Conservation (phyloP, 2,888 invertebrate species). For the Agapostemon virescens region DNA sequence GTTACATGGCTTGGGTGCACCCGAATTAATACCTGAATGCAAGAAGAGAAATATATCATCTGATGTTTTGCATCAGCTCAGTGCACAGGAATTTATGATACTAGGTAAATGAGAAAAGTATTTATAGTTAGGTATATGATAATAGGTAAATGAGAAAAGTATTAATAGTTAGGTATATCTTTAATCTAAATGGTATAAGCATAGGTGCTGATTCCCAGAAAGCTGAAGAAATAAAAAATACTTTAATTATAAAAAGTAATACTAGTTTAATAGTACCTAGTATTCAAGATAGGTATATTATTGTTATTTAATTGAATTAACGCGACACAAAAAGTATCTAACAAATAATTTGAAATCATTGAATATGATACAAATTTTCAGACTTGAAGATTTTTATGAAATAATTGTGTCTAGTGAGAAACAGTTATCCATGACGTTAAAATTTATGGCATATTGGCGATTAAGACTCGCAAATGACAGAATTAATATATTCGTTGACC, state of each 20-base stretch:
- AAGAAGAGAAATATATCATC: slow-evolving; percentile 68
- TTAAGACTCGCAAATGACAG: slow-evolving; percentile 55
- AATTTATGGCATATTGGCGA: slow-evolving; percentile 60
- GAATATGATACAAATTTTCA: slow-evolving; percentile 8
- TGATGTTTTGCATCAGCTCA: slow-evolving; percentile 62
- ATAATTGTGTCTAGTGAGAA: slow-evolving; percentile 48
- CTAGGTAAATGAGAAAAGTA: slow-evolving; percentile 60
- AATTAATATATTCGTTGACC: slow-evolving; percentile 63
- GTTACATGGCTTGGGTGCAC: slow-evolving; percentile 64
- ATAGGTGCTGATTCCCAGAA: slow-evolving; percentile 31
- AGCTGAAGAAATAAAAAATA: slow-evolving; percentile 29
- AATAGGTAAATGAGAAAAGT: background rate
- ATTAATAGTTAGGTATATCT: background rate
- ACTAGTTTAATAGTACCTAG: background rate
- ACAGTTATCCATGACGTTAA: slow-evolving; percentile 65
- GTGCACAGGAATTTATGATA: slow-evolving; percentile 63
- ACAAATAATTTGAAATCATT: background rate
- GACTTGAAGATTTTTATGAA: slow-evolving; percentile 43
- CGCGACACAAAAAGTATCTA: background rate
- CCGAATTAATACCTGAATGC: slow-evolving; percentile 63
- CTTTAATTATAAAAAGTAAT: slow-evolving; percentile 24
- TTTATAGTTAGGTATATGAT: background rate
- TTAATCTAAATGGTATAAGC: slow-evolving; percentile 15
- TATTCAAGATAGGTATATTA: slow-evolving; percentile 32
- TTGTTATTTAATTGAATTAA: background rate